phyloP scores from a whole-genome alignment of 2,888 invertebrate genomes.

The Hipparchia sbordonii region DNA sequence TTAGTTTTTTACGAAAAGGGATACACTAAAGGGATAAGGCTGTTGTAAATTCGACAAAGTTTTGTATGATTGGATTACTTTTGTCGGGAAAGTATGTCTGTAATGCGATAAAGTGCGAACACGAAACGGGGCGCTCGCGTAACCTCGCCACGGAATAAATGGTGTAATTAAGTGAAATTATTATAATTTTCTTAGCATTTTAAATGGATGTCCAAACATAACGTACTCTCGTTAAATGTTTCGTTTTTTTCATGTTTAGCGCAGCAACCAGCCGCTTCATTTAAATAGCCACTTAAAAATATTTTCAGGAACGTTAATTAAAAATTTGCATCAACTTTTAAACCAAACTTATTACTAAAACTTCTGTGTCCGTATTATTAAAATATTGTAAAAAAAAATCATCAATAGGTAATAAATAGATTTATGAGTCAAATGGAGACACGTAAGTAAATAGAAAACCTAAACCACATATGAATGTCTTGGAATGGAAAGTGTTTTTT shows the following conservation, averaged over 20 bases:
- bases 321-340: conserved; percentile 12
- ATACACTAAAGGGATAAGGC: conserved; percentile 1
- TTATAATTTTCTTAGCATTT: conserved; percentile 76
- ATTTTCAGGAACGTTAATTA: conserved; percentile 31
- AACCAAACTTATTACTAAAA: background rate
- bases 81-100: conserved; percentile 21
- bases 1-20: conserved; percentile 6
- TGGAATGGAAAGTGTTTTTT: too few species aligned
- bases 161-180: conserved; percentile 81
- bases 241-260: conserved; percentile 50
- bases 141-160: conserved; percentile 73
- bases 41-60: conserved; percentile 13
- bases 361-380: background rate
- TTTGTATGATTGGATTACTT: conserved; percentile 15
- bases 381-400: too few species aligned
- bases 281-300: conserved; percentile 29
- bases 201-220: conserved; percentile 74
- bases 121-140: conserved; percentile 61
- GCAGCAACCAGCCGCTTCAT: conserved; percentile 51
- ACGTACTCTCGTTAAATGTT: conserved; percentile 58
- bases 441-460: too few species aligned
- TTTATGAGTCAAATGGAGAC: too few species aligned
- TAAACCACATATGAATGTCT: too few species aligned
- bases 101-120: conserved; percentile 56
- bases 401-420: too few species aligned